phyloP scores from a whole-genome alignment of 1,140 invertebrate species.

The Megathymus violae region DNA sequence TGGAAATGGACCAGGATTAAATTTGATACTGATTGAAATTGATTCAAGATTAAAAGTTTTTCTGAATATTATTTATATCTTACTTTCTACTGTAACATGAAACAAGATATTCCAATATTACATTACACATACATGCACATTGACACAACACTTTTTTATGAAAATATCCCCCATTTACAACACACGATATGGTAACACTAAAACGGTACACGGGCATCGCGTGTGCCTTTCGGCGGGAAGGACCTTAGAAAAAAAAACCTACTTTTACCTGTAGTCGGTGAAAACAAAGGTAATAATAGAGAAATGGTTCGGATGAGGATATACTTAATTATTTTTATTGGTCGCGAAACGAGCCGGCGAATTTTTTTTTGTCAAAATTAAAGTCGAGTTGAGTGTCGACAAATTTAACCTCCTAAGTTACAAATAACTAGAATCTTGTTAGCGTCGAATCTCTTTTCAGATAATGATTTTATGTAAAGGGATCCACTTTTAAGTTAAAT shows the following conservation, averaged over 20 bases:
- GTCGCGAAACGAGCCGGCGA: slow-evolving; percentile 35
- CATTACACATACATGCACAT: no score
- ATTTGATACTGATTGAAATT: no score
- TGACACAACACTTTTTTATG: no score
- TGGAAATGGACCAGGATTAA: no score
- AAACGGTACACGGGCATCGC: slow-evolving; percentile 34
- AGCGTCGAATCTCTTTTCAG: not conserved
- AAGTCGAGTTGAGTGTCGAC: slow-evolving; percentile 7
- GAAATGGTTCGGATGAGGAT: slow-evolving; percentile 49
- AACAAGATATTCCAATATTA: no score
- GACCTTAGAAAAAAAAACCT: slow-evolving; percentile 58
- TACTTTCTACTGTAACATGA: no score
- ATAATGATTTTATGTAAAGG: no score
- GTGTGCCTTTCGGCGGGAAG: slow-evolving; percentile 58
- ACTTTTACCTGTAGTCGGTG: slow-evolving; percentile 63
- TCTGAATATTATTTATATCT: no score
- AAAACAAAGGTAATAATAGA: slow-evolving; percentile 56
- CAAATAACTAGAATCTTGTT: slow-evolving; percentile 1
- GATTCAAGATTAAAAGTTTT: no score
- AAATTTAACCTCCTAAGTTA: slow-evolving; percentile 5
- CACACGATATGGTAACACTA: slow-evolving; percentile 5
- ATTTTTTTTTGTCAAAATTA: slow-evolving; percentile 15
- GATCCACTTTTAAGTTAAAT: no score
- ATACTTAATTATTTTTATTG: slow-evolving; percentile 49
- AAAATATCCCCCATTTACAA: not conserved